Evolutionary conservation across 2,797 vertebrate species (phyloP).

Genomic region (Helostoma temminkii): DNA sequence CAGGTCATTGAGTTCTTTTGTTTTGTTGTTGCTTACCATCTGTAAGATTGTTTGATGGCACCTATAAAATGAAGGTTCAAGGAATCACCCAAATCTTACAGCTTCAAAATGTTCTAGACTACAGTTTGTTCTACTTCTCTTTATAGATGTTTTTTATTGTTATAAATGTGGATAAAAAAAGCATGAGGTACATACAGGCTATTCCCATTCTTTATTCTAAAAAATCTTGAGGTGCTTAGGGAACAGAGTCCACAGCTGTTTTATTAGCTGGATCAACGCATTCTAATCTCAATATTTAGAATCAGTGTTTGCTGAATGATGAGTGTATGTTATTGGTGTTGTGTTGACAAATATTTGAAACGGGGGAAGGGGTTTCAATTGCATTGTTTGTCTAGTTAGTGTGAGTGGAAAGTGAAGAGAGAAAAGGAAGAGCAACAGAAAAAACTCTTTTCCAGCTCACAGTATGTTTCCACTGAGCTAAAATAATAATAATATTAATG

Average conservation of each 20-base stretch:
- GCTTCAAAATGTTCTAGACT: background rate
- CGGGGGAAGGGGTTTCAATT: background rate
- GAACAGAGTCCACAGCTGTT: background rate
- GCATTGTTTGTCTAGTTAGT: no score
- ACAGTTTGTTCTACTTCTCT: slow-evolving; percentile 12
- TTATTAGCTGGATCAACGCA: background rate
- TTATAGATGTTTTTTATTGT: background rate
- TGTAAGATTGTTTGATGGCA: slow-evolving; percentile 27
- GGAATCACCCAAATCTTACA: slow-evolving; percentile 15
- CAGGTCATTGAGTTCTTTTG: slow-evolving; percentile 24
- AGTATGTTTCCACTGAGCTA: no score
- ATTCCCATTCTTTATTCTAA: background rate
- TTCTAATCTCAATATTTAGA: background rate
- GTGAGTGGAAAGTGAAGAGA: no score
- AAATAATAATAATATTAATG: no score
- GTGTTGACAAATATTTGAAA: background rate
- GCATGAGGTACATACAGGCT: background rate
- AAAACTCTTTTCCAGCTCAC: no score
- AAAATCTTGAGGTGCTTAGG: slow-evolving; percentile 1
- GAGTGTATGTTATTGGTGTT: background rate
- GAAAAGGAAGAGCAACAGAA: no score
- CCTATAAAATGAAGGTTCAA: slow-evolving; percentile 17
- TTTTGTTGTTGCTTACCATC: slow-evolving; percentile 21
- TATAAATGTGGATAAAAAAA: slow-evolving; percentile 28
- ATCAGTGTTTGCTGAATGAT: background rate